A percentile compares a stretch with the other conserved stretches of the same genome.
phyloP scores from a whole-genome alignment of 2,888 invertebrate genomes.

The Corbicula japonica region DNA sequence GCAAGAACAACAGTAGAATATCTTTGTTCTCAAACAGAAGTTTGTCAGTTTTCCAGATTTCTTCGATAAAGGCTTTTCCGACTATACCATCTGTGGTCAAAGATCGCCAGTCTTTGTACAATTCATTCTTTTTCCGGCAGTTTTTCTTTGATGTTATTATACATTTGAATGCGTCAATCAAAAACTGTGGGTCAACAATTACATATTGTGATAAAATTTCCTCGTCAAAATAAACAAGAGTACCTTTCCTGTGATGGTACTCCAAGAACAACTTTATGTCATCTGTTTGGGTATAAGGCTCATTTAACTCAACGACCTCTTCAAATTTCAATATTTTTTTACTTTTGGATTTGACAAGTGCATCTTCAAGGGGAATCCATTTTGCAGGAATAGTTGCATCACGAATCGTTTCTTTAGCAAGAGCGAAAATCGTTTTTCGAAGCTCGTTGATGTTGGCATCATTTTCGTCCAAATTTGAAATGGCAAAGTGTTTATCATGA shows the following conservation, averaged over 20 bases:
- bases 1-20: slow-evolving; percentile 19
- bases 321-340: slow-evolving; percentile 22
- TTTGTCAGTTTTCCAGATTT: slow-evolving; percentile 10
- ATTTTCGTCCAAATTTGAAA: neutral
- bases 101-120: slow-evolving; percentile 3
- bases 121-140: slow-evolving; percentile 5
- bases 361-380: slow-evolving; percentile 41
- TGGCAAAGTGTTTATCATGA: slow-evolving; percentile 29
- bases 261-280: slow-evolving; percentile 28
- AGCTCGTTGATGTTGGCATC: slow-evolving; percentile 1
- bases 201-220: slow-evolving; percentile 24
- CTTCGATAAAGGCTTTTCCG: slow-evolving; percentile 17
- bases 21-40: slow-evolving; percentile 14
- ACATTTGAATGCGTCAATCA: slow-evolving; percentile 48
- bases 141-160: slow-evolving; percentile 38
- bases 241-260: slow-evolving; percentile 39
- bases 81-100: slow-evolving; percentile 23
- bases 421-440: neutral
- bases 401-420: neutral
- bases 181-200: slow-evolving; percentile 36
- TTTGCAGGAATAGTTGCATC: slow-evolving; percentile 22
- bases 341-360: neutral
- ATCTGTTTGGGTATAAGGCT: slow-evolving; percentile 10
- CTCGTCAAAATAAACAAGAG: slow-evolving; percentile 33
- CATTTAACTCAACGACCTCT: slow-evolving; percentile 15